Percentiles rank a stretch among this genome's conserved stretches.
Evolutionary conservation across 1,140 invertebrate species (phyloP).

Genomic region (Plodia interpunctella): DNA sequence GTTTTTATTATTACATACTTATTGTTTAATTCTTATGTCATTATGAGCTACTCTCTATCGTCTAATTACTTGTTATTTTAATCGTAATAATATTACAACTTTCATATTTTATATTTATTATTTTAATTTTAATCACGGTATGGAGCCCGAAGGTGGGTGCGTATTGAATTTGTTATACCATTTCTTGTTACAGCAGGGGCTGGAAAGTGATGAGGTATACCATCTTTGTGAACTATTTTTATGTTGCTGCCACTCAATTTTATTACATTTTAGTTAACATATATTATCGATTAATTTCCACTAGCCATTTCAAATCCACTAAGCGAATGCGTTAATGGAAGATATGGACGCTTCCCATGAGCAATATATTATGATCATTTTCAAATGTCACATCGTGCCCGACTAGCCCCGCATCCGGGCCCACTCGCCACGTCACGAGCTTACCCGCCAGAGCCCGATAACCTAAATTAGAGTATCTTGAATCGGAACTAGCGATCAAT

Average conservation of each 20-base stretch:
- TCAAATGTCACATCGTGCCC: constrained; percentile 48
- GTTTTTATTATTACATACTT: constrained; percentile 26
- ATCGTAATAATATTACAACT: constrained; percentile 10
- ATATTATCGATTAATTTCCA: constrained; percentile 64
- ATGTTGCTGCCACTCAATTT: constrained; percentile 74
- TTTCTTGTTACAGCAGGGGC: constrained; percentile 88
- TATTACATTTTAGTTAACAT: constrained; percentile 68
- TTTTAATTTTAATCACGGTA: constrained; percentile 38
- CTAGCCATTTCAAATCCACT: constrained; percentile 67
- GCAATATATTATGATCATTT: constrained; percentile 52
- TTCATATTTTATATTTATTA: constrained; percentile 28
- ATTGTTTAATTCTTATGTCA: constrained; percentile 9
- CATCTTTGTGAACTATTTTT: constrained; percentile 76
- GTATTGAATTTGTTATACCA: constrained; percentile 75
- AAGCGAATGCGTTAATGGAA: constrained; percentile 70
- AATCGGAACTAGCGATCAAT: background rate
- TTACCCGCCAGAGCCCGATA: constrained; percentile 37
- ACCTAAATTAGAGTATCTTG: background rate
- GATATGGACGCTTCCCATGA: constrained; percentile 68
- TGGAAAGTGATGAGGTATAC: constrained; percentile 91
- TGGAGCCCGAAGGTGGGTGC: constrained; percentile 70
- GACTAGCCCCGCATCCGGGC: constrained; percentile 41
- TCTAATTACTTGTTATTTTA: constrained; percentile 26
- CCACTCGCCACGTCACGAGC: constrained; percentile 60
- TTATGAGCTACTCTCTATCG: constrained; percentile 19